Evolutionary conservation across 2,113 vertebrate species (phyloP), one percentile per base, ranked within the genome.

Genomic region (Drymodes brunneopygia): DNA sequence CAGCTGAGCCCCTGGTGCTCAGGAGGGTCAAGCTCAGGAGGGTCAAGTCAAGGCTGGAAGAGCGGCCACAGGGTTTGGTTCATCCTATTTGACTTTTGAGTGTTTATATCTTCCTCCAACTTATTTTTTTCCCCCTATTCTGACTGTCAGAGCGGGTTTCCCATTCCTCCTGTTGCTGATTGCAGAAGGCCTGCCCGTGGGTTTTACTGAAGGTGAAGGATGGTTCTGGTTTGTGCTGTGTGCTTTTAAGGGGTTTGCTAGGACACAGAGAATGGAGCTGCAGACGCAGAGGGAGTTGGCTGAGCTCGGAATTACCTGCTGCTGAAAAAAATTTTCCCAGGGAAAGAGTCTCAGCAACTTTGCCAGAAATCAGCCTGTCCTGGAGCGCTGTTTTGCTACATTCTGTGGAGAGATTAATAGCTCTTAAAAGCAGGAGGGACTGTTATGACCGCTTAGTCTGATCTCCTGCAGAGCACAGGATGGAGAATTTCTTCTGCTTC

Each of bases 371-470:
- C 81, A 77, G 90, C 87, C 66, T 82, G 91, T 95, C 94, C 89
- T 75, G 81, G 64, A 60, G 89, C 38, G 91, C 91, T 92, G 91
- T 94, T 92, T 81, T 92, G 91, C 78, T 96, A 40, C 74, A 6
- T 90, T 90, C 79, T 96, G 80, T 19, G 48, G 31, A 29, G 92
- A 95, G 94, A 96, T 90, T 94, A 96, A 96, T 93, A 74, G 96
- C 72, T 92, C 90, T 90, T 93, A 94, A 94, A 96, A 96, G 79
- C 92, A 81, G 88, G 92, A 95, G 94, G 94, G 96, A 95, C 94
- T 86, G 85, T 97, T 93, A 90, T 29, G 88, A 94, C 81, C 56
- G 13, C 90, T 95, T 91, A 91, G 94, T 84, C 92, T 95, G 94
- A 94, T 62, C 96, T 95, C 96, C 93, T 95, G 92, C 96, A 90